Base-by-base conservation (phyloP, 2,113 vertebrate genomes). In the Gavia stellata region DNA sequence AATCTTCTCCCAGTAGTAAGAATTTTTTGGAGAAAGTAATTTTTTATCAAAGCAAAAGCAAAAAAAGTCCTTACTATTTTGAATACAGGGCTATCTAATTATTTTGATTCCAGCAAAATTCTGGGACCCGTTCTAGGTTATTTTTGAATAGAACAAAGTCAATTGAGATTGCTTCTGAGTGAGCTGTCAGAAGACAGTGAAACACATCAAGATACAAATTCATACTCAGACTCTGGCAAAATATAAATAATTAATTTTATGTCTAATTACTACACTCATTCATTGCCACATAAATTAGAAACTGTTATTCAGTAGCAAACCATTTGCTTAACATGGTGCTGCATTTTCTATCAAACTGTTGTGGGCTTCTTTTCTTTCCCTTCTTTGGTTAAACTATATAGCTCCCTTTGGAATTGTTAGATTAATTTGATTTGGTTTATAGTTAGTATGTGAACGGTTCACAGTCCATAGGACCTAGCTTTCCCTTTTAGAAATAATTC, bases 401-500 rank as follows among this genome's bases (percentile, higher is more conserved):
- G 28, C 23, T 92, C 94, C 75, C 82, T 93, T 93, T 74, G 59
- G 92, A 96, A 96, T 81, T 86, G 45, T 92, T 90, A 77, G 74
- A 94, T 88, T 93, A 90, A 92, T 90, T 94, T 88, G 45, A 59
- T 94, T 93, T 92, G 12, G 17, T 95, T 96, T 96, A 92, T 88
- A 92, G 85, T 90, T 88, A 90, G 45, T 55, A 80, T 78, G 63
- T 66, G 74, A 93, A 81, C 62, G 42, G 55, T 77, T 92, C 90
- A 92, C n/a, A 94, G 88, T 88, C 82, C 82, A 21, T 24, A 80
- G 79, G 75, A 74, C 88, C 59, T 94, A 88, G 50, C 79, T 78
- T 92, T 90, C n/a, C 34, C 25, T 92, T 96, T 96, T 93, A 82
- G 77, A 93, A 97, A 92, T 93, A 92, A 93, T 92, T 86, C 52